A percentile compares a stretch with the other conserved stretches of the same genome.
Conservation (phyloP, 1,140 invertebrate species). For the Euschistus heros region DNA sequence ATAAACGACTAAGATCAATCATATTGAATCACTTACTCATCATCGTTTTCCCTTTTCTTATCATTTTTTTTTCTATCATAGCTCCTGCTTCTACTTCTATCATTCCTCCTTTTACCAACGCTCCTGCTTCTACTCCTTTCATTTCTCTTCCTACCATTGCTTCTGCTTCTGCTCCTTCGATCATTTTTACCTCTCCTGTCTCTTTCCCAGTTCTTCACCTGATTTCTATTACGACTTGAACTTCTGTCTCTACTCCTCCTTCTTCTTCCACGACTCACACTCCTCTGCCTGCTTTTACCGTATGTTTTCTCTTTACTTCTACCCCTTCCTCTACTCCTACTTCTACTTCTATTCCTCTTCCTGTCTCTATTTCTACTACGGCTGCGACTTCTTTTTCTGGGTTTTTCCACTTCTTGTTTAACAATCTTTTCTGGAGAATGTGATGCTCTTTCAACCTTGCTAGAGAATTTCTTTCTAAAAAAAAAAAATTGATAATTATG, state of each 20-base stretch:
- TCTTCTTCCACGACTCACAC: constrained; percentile 31
- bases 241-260: constrained; percentile 28
- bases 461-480: background rate
- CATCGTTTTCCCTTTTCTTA: constrained; percentile 32
- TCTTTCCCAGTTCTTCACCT: constrained; percentile 29
- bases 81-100: constrained; percentile 34
- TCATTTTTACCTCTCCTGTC: constrained; percentile 28
- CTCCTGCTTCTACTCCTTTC: constrained; percentile 32
- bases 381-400: constrained; percentile 31
- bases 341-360: constrained; percentile 31
- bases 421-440: constrained; percentile 23
- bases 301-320: constrained; percentile 31
- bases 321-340: constrained; percentile 33
- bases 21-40: constrained; percentile 31
- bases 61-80: constrained; percentile 32
- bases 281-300: constrained; percentile 33
- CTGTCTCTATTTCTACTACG: constrained; percentile 34
- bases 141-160: constrained; percentile 33
- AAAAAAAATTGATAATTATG: no score
- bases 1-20: background rate
- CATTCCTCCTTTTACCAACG: constrained; percentile 30
- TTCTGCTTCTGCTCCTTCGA: constrained; percentile 30
- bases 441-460: background rate
- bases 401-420: constrained; percentile 22
- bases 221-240: constrained; percentile 28